Evolutionary conservation across 2,113 vertebrate species (phyloP), one percentile per base, ranked within the genome.

Genomic region (Mustela lutreola): DNA sequence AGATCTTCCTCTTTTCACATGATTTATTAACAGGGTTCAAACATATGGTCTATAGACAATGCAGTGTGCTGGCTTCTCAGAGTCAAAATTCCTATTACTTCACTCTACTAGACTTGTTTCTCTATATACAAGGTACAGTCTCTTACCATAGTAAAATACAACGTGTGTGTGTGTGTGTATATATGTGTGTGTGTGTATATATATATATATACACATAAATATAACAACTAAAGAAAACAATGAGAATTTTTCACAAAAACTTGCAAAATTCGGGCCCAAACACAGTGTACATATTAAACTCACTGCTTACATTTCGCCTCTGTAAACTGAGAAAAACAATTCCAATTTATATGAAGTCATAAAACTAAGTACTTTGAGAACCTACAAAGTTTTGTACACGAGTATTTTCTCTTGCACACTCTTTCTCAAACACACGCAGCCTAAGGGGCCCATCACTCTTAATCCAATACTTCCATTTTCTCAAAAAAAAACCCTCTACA

Each of bases 1-100:
- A 92, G 39, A 86, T 75, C n/a, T 76, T 94, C 19, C 33, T 71
- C 56, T 95, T 96, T 83, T 86, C 62, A 24, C 53, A n/a, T 78
- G 78, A 92, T 48, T 93, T 92, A 91, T 53, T 80, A 94, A 94
- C 33, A 92, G 60, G n/a, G 62, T 24, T 96, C 87, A 97, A 89
- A 97, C 96, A 97, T 97, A 96, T 92, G 97, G 75, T 86, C 12
- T 53, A 70, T 56, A 96, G 65, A 90, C 36, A 89, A 82, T 71
- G 60, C 36, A 89, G 67, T 76, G 65, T 76, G 65, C 28, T 96
- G 76, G 56, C 76, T 96, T 63, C 9, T 91, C 70, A 75, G 18
- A 96, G 48, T 60, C 95, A 94, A 95, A 56, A 84, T 53, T 93
- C 15, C 70, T 90, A 95, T 92, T 76, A 89, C 94, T 70, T 92